Evolutionary conservation across 2,797 vertebrate species (phyloP).

Genomic region (Psittacula derbiana): DNA sequence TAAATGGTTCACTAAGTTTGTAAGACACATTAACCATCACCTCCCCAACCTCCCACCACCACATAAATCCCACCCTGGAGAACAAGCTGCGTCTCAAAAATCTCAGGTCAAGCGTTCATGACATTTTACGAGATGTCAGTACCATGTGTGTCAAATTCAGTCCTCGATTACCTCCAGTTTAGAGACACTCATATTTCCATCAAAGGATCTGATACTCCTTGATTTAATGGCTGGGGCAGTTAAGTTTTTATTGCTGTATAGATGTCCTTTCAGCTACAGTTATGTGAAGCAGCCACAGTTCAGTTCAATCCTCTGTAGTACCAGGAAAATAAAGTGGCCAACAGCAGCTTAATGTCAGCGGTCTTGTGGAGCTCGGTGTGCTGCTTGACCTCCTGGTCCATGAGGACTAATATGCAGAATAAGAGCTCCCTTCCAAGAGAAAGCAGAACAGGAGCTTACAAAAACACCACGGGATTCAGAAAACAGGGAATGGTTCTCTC

Average conservation of each 20-base stretch:
- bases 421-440: neutral
- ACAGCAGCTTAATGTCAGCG: neutral
- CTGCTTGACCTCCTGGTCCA: neutral
- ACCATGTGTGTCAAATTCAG: conserved; percentile 30
- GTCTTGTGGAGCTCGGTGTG: neutral
- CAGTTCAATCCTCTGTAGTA: neutral
- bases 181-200: conserved; percentile 38
- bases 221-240: neutral
- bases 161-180: neutral
- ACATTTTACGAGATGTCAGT: neutral
- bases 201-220: conserved; percentile 15
- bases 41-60: neutral
- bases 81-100: neutral
- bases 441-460: neutral
- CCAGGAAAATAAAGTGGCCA: neutral
- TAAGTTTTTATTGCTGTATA: neutral
- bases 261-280: conserved; percentile 2
- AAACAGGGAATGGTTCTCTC: neutral
- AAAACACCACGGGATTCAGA: neutral
- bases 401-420: neutral
- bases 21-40: neutral
- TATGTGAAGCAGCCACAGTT: neutral
- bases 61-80: conserved; percentile 2
- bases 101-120: neutral
- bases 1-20: neutral